Conservation (phyloP, 2,113 vertebrate species). For the Gnathonemus longibarbis region DNA sequence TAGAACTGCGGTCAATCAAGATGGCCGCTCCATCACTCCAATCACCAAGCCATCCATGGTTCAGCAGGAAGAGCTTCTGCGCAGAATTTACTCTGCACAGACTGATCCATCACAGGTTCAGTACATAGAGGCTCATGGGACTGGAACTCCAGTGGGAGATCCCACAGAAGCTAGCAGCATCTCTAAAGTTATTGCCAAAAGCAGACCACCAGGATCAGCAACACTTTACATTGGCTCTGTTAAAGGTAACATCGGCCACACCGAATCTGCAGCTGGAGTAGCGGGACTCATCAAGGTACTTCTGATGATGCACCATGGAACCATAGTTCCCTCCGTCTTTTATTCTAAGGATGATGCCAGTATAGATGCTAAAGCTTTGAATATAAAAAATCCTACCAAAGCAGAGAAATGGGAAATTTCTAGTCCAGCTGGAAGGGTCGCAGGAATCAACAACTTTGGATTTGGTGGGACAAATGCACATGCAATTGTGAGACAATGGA, state of each 20-base stretch:
- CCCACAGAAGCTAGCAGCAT: constrained; percentile 65
- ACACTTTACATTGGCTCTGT: constrained; percentile 66
- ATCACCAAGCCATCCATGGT: constrained; percentile 65
- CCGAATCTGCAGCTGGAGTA: constrained; percentile 74
- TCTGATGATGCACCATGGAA: constrained; percentile 75
- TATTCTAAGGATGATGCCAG: constrained; percentile 63
- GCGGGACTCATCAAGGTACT: constrained; percentile 80
- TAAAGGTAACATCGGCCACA: constrained; percentile 76
- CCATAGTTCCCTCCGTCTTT: constrained; percentile 73
- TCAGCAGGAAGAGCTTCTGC: constrained; percentile 67
- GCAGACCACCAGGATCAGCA: constrained; percentile 39
- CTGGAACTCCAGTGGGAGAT: constrained; percentile 69
- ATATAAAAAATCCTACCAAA: constrained; percentile 57
- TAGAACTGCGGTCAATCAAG: constrained; percentile 68
- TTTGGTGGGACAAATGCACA: too few relatives aligned
- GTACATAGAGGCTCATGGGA: constrained; percentile 74
- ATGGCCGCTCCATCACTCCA: constrained; percentile 56
- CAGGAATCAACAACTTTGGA: too few relatives aligned
- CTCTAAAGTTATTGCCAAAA: constrained; percentile 54
- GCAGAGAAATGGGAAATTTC: constrained; percentile 61
- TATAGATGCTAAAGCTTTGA: constrained; percentile 59
- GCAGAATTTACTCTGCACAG: constrained; percentile 54
- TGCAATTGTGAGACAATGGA: too few relatives aligned
- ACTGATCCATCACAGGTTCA: constrained; percentile 60
- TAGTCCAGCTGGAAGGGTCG: too few relatives aligned